Conservation (phyloP, 2,888 invertebrate species). For the Amiota mariae region DNA sequence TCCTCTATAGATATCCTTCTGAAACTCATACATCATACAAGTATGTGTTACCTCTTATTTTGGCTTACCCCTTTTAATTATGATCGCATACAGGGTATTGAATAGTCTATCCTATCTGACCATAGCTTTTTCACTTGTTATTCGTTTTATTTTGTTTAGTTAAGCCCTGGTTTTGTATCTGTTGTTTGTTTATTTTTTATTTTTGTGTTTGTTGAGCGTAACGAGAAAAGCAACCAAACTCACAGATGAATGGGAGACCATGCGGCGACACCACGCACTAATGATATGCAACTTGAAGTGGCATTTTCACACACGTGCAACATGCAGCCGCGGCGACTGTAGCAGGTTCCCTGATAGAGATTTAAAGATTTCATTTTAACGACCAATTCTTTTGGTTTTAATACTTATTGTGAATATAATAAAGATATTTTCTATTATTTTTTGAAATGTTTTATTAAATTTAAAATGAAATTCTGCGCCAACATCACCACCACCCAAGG, state of each 20-base stretch:
- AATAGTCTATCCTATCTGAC: neutral
- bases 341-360: too few species aligned
- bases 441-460: neutral
- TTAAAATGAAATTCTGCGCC: too few species aligned
- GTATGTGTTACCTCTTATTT: too few species aligned
- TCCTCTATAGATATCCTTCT: too few species aligned
- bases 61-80: too few species aligned
- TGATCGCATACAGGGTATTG: neutral
- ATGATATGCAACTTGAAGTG: slow-evolving; percentile 12
- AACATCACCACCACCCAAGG: slow-evolving; percentile 43
- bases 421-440: neutral
- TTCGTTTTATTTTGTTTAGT: neutral
- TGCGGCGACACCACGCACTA: neutral
- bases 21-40: too few species aligned
- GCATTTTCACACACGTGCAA: slow-evolving; percentile 6
- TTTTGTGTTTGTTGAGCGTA: slow-evolving; percentile 12
- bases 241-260: too few species aligned
- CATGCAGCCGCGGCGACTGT: neutral
- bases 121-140: neutral
- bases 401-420: neutral
- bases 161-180: neutral
- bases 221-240: neutral
- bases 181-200: neutral
- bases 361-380: neutral
- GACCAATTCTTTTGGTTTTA: neutral